Conservation (phyloP, 2,797 vertebrate species). For the Alosa sapidissima region DNA sequence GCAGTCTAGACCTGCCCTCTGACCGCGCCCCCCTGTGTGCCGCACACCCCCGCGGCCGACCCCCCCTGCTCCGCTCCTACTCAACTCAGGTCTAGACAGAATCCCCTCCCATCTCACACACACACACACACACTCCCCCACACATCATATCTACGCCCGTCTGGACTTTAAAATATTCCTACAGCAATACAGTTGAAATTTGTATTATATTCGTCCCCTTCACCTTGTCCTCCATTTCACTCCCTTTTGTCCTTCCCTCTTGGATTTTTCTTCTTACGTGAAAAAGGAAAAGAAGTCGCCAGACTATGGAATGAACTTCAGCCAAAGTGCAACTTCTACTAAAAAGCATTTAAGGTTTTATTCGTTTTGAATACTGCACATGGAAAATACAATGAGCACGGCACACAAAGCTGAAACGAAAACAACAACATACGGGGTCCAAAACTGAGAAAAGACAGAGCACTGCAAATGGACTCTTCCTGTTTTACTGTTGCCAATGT, state of each 20-base stretch:
- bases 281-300: not conserved
- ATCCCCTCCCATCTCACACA: not conserved
- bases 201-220: not conserved
- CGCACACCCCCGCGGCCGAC: conserved; percentile 64
- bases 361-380: not conserved
- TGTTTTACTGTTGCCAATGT: not conserved
- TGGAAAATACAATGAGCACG: not conserved
- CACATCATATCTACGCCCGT: not conserved
- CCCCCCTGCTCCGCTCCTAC: conserved; percentile 70
- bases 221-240: conserved; percentile 16
- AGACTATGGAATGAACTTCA: not conserved
- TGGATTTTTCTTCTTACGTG: not conserved
- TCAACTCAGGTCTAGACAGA: conserved; percentile 76
- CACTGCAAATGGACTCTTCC: not conserved
- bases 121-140: not conserved
- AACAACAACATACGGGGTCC: not conserved
- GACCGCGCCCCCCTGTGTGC: conserved; percentile 63
- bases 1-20: conserved; percentile 77
- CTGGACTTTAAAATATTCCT: conserved; percentile 47
- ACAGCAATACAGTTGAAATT: conserved; percentile 8
- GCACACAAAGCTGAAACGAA: not conserved
- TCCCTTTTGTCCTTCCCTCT: not conserved
- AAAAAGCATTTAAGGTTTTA: not conserved
- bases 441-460: not conserved
- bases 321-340: conserved; percentile 10